Base-by-base conservation (phyloP, 2,888 invertebrate genomes). In the Brachynemurus nebulosus region DNA sequence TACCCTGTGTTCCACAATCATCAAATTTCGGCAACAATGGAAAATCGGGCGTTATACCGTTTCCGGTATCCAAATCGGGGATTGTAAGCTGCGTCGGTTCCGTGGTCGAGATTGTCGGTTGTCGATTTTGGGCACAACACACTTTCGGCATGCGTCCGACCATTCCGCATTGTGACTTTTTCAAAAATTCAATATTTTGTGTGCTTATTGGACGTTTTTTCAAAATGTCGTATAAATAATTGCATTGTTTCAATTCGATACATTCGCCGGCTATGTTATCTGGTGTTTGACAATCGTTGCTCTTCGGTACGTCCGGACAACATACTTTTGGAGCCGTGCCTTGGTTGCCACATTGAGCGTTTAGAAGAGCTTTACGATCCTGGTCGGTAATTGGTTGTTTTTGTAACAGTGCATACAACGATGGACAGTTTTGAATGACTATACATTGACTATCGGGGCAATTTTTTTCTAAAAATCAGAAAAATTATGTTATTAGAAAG, bases 291-390 rank as follows among this genome's bases (percentile, higher is more conserved):
- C 44, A 44, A 12, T 11, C 27, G 11, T 30, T 18, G 16, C 12
- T 9, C 5, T 17, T 5, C 2, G 18, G 16, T 2, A 19, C 12
- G 11, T 42, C 23, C 4, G 59, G 56, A 49, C 64, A 72, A 52
- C 71, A 72, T 37, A 85, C 82, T 60, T 70, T 70, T 1, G 83
- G 80, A 6, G 67, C 54, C 41, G 55, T 54, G 1, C 71, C 71
- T 4, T 70, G 63, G 51, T 74, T 76, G 0, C 84, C 81, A 54
- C 86, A 86, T 50, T 79, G 77, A 7, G 83, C 73, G 35, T 66
- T 64, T 47, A 74, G 68, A 36, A 86, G 62, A 50, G 72, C 73
- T 11, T 61, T 56, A 0, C 68, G 62, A 20, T 69, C 62, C 3
- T 62, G 54, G 0, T 59, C 53, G 0, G 59, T 53, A 6, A 68